Conservation (phyloP, 2,888 invertebrate genomes). For the Eilema caniola region DNA sequence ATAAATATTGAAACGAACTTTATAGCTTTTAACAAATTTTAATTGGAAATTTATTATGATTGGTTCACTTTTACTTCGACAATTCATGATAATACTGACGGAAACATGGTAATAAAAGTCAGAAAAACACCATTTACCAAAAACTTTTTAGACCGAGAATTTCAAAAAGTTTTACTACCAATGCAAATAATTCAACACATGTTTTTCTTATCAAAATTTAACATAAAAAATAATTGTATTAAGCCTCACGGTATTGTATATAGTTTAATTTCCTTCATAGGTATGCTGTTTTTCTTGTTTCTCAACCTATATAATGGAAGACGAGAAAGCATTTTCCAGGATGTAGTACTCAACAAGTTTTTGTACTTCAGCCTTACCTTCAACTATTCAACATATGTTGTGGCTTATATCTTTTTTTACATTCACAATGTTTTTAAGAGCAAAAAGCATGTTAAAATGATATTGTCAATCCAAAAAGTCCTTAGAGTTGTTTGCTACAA, state of each 20-base stretch:
- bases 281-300: background rate
- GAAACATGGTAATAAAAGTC: constrained; percentile 5
- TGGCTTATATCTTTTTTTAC: constrained; percentile 9
- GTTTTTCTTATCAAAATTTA: constrained; percentile 34
- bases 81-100: too few species aligned
- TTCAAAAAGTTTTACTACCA: constrained; percentile 33
- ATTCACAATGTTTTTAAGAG: constrained; percentile 4
- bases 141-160: constrained; percentile 27
- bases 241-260: constrained; percentile 14
- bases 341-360: background rate
- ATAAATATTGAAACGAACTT: background rate
- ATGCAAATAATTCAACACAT: constrained; percentile 30
- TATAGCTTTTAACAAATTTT: background rate
- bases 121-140: constrained; percentile 1
- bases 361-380: constrained; percentile 6
- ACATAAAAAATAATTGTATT: constrained; percentile 31
- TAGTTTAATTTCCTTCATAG: constrained; percentile 16
- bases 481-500: constrained; percentile 17
- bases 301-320: background rate
- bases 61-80: background rate
- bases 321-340: background rate
- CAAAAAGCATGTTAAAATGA: constrained; percentile 16
- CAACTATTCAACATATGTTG: background rate
- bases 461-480: constrained; percentile 22
- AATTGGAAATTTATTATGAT: background rate